Conservation (phyloP, 2,113 vertebrate genomes). For the Hippocampus guttulatus region DNA sequence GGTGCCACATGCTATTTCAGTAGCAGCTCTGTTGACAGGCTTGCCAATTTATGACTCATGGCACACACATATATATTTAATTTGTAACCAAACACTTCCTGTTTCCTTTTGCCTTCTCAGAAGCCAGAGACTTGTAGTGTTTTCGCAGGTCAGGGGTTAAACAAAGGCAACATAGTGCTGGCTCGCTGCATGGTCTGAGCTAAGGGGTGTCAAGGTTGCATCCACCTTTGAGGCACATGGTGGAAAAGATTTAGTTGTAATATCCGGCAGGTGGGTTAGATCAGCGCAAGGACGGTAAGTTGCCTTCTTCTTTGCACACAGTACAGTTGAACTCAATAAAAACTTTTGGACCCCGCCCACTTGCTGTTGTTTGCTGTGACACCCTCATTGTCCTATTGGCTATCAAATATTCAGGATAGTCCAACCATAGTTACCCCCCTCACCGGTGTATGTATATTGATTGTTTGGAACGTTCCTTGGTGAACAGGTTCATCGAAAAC, state of each 20-base stretch:
- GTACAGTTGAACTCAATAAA: slow-evolving; percentile 30
- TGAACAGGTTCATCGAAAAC: no score
- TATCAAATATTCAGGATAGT: slow-evolving; percentile 21
- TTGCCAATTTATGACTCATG: slow-evolving; percentile 87
- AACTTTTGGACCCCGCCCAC: slow-evolving; percentile 27
- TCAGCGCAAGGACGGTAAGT: slow-evolving; percentile 46
- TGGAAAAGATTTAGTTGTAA: slow-evolving; percentile 74
- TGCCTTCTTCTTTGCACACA: slow-evolving; percentile 16
- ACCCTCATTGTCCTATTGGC: slow-evolving; percentile 57
- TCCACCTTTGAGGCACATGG: slow-evolving; percentile 54
- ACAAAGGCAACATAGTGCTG: slow-evolving; percentile 89
- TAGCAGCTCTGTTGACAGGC: slow-evolving; percentile 72
- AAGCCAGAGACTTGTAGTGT: slow-evolving; percentile 85
- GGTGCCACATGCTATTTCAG: slow-evolving; percentile 73
- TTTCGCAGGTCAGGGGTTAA: slow-evolving; percentile 95
- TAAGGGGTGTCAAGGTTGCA: slow-evolving; percentile 61
- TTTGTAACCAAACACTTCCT: slow-evolving; percentile 99
- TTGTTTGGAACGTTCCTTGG: no score
- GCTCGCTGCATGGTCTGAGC: slow-evolving; percentile 40
- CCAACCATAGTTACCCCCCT: no score
- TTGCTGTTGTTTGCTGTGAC: slow-evolving; percentile 33
- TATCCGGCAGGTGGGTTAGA: slow-evolving; percentile 47
- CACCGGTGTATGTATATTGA: no score
- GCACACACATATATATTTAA: slow-evolving; percentile 91
- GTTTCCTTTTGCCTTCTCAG: slow-evolving; percentile 82